Evolutionary conservation across 2,888 invertebrate species (phyloP).

Genomic region (Leucophenga maculata): DNA sequence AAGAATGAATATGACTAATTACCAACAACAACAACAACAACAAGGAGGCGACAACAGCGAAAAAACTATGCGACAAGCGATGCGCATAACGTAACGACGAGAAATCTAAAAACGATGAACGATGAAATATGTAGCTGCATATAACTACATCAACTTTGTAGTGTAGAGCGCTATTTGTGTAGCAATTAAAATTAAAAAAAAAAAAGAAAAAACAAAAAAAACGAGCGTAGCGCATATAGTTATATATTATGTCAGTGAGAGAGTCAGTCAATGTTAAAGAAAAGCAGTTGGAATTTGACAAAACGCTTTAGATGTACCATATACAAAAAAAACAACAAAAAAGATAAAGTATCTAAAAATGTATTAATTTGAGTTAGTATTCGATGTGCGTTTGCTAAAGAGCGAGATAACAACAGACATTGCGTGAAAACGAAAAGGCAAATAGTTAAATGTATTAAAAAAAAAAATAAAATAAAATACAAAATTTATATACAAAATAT

Average conservation of each 20-base stretch:
- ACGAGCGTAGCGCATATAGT: background rate
- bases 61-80: background rate
- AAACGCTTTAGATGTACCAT: background rate
- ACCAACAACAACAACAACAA: no score
- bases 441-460: background rate
- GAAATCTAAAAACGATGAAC: background rate
- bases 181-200: background rate
- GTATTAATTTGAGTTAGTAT: no score
- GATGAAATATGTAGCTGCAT: background rate
- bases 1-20: background rate
- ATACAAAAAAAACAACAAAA: background rate
- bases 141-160: no score
- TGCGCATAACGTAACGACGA: slow-evolving; percentile 3
- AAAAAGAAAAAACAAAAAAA: background rate
- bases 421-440: background rate
- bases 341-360: background rate
- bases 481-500: background rate
- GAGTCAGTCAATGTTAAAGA: background rate
- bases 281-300: background rate
- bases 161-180: no score
- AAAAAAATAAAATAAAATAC: background rate
- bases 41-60: background rate
- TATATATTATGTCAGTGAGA: no score
- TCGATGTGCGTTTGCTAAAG: background rate
- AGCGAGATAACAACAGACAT: background rate